These are phyloP conservation scores for Harpagifer antarcticus DNA, from an alignment of 2,797 vertebrate species.

Conservation along the genomic window DNA sequence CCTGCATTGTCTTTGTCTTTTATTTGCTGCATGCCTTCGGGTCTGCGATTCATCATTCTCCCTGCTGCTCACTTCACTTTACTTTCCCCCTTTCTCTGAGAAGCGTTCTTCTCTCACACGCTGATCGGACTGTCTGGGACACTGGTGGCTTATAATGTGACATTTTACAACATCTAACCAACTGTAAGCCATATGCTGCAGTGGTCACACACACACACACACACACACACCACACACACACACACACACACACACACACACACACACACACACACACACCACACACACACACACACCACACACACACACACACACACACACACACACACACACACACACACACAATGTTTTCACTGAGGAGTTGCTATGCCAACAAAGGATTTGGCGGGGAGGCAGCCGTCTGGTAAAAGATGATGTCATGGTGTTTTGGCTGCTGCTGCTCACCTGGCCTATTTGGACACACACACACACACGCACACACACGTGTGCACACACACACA, in stretches of 20 bases:
- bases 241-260: not conserved
- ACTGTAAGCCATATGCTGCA: not conserved
- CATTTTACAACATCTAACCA: slow-evolving; percentile 7
- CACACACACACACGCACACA: not conserved
- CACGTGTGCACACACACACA: not conserved
- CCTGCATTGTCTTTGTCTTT: slow-evolving; percentile 54
- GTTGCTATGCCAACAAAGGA: slow-evolving; percentile 60
- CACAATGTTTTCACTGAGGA: slow-evolving; percentile 35
- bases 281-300: not conserved
- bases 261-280: not conserved
- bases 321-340: not conserved
- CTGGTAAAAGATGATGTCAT: slow-evolving; percentile 62
- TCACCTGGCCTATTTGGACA: slow-evolving; percentile 34
- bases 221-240: not conserved
- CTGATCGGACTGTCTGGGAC: not conserved
- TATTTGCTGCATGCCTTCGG: slow-evolving; percentile 34
- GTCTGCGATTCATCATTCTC: slow-evolving; percentile 40
- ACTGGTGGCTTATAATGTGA: not conserved
- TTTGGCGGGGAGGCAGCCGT: slow-evolving; percentile 54
- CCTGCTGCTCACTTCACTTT: slow-evolving; percentile 14
- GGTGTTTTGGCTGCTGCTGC: slow-evolving; percentile 48
- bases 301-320: not conserved
- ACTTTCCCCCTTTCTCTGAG: not conserved
- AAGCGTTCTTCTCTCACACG: not conserved
- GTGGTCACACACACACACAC: not conserved